Base-by-base conservation (phyloP, 2,797 vertebrate species). In the Muscicapa comitata region DNA sequence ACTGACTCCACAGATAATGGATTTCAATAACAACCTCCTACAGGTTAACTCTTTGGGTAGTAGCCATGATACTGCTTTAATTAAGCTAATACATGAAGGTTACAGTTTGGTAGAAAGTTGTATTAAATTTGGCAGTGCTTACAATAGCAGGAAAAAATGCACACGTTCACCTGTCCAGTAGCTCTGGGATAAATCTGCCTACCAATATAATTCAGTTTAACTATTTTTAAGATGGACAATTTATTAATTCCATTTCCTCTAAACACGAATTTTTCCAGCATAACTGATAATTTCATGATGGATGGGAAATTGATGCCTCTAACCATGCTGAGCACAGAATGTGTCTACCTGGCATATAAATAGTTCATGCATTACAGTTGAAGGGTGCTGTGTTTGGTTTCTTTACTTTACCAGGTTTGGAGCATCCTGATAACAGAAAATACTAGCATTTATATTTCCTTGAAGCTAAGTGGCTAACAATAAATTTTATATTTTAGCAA, bases 11-110 rank as follows among this genome's bases (percentile, higher is more conserved):
- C 33, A 97, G 97, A 99, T 98, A 99, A 98, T 97, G 96, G 98
- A 98, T 97, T 97, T 98, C 98, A 98, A 96, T 98, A 98, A 98
- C 98, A 96, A 95, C 97, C 97, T 98, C 98, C 98, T 97, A 97
- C 95, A 97, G 92, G 97, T 98, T 97, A 98, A 98, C 97, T 84
- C 97, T 98, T 98, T 47, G 74, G 91, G 92, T 72, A 94, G 88
- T 80, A 93, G 68, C 92, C 85, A 95, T 63, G 78, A 96, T 90
- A 91, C 61, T 82, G 70, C 95, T 97, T 97, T 98, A 97, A 97
- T 98, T 98, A 97, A 97, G 91, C 94, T 96, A 97, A 96, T 92
- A 96, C 77, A 93, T 68, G 96, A 97, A 97, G 79, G 95, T 95
- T 96, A 97, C 90, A 84, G 92, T 96, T 97, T 88, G 31, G 89